Conservation (phyloP, 2,888 invertebrate species). For the Trichogramma dendrolimi region DNA sequence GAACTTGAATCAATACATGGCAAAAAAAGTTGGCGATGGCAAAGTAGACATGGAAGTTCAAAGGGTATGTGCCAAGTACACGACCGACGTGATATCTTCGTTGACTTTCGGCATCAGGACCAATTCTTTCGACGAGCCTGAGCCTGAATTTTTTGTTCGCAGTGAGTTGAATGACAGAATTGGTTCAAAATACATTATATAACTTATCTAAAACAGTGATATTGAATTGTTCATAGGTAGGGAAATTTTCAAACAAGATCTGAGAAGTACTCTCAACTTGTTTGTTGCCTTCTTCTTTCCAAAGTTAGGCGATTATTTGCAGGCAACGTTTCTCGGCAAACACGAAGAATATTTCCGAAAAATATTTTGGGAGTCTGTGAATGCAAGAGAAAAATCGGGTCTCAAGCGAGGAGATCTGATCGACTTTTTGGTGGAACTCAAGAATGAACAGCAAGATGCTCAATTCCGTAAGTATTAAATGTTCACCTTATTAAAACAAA, state of each 20-base stretch:
- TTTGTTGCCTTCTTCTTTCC: conserved; percentile 40
- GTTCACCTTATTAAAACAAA: not conserved
- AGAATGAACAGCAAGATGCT: conserved; percentile 33
- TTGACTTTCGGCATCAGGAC: conserved; percentile 41
- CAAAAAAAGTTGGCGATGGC: conserved; percentile 15
- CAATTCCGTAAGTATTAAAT: conserved; percentile 35
- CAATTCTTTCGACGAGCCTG: conserved; percentile 36
- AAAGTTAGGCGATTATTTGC: conserved; percentile 16
- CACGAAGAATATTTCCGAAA: conserved; percentile 37
- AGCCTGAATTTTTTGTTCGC: conserved; percentile 34
- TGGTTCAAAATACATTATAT: not conserved
- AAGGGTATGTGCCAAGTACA: conserved; percentile 33
- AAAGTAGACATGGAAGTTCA: conserved; percentile 24
- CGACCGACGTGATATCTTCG: conserved; percentile 40
- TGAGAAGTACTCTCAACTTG: conserved; percentile 14
- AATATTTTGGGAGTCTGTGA: conserved; percentile 42
- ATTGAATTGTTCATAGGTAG: conserved; percentile 30
- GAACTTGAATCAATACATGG: conserved; percentile 33
- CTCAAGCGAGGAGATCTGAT: conserved; percentile 41
- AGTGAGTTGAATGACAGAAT: conserved; percentile 29
- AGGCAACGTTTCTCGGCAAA: conserved; percentile 29
- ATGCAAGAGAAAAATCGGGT: conserved; percentile 34
- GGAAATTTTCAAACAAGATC: not conserved
- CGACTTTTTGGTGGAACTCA: conserved; percentile 39
- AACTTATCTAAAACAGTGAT: conserved; percentile 39